A percentile compares a stretch with the other conserved stretches of the same genome.
Evolutionary conservation across 1,140 invertebrate species (phyloP).

Genomic region (Pygmarrhopalites habei): DNA sequence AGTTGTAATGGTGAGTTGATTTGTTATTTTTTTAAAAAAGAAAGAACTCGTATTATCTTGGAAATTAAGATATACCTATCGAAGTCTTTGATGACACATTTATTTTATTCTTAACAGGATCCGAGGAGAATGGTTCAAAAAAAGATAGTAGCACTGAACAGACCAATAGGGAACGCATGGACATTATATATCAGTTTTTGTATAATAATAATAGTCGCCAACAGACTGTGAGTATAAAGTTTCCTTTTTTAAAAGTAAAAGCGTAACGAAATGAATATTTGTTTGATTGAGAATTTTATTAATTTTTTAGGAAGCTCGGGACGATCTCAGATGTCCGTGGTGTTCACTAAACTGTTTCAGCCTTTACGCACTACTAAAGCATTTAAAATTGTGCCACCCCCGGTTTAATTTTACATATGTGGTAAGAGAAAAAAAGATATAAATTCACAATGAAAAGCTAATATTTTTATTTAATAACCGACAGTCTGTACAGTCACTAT

Average conservation of each 20-base stretch:
- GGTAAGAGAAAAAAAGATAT: slow-evolving; percentile 49
- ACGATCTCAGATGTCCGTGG: slow-evolving; percentile 90
- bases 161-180: too few species aligned
- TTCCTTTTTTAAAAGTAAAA: too few species aligned
- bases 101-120: background rate
- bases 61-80: too few species aligned
- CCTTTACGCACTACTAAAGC: slow-evolving; percentile 82
- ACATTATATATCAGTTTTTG: slow-evolving; percentile 87
- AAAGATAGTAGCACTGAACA: too few species aligned
- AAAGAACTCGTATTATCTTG: too few species aligned
- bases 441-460: background rate
- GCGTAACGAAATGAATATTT: too few species aligned
- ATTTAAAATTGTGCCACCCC: slow-evolving; percentile 77
- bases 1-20: too few species aligned
- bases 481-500: background rate
- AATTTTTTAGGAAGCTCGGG: too few species aligned
- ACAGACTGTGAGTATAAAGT: too few species aligned
- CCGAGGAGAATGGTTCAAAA: slow-evolving; percentile 13
- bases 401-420: slow-evolving; percentile 88
- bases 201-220: slow-evolving; percentile 91
- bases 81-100: background rate
- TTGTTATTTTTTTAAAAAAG: too few species aligned
- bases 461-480: background rate
- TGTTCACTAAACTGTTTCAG: slow-evolving; percentile 81
- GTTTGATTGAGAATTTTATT: too few species aligned